These are phyloP conservation scores for Macroramphosus scolopax DNA, from an alignment of 2,797 vertebrate genomes.

Conservation along the genomic window DNA sequence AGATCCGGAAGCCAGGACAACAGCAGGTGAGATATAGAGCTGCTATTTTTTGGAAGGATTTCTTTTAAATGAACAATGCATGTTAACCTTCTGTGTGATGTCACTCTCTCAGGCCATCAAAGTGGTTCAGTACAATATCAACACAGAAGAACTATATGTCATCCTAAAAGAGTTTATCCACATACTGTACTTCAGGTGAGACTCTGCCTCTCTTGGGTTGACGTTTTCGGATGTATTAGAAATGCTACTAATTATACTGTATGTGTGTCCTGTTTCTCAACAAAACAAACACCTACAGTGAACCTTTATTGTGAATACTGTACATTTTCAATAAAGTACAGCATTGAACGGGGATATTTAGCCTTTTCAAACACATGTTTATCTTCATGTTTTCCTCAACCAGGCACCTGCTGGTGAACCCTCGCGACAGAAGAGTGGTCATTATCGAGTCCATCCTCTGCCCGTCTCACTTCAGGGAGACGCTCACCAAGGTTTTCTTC, in stretches of 20 bases:
- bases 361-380: not conserved
- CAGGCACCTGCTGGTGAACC: slow-evolving; percentile 96
- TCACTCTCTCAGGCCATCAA: slow-evolving; percentile 81
- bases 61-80: not conserved
- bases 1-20: slow-evolving; percentile 87
- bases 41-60: not conserved
- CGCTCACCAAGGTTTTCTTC: slow-evolving; percentile 94
- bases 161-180: slow-evolving; percentile 98
- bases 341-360: too few relatives aligned
- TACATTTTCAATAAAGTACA: too few relatives aligned
- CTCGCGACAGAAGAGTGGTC: slow-evolving; percentile 95
- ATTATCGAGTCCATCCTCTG: slow-evolving; percentile 95
- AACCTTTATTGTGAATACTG: too few relatives aligned
- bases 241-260: too few relatives aligned
- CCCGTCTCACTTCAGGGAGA: slow-evolving; percentile 97
- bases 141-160: slow-evolving; percentile 95
- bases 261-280: too few relatives aligned
- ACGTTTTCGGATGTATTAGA: too few relatives aligned
- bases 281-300: too few relatives aligned
- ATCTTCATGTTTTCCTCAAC: not conserved
- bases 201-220: not conserved
- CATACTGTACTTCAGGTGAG: slow-evolving; percentile 95
- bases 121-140: slow-evolving; percentile 97
- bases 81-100: slow-evolving; percentile 3
- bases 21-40: slow-evolving; percentile 78